A percentile compares a stretch with the other conserved stretches of the same genome.
phyloP scores from a whole-genome alignment of 2,113 vertebrate genomes.

The pig (Sus scrofa) region T2T-Sscrofa CM000826.6:41546001-41546500 shows the following conservation, averaged over 20 bases:
- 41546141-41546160: constrained; percentile 44
- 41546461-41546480: not conserved
- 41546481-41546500: not conserved
- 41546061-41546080: constrained; percentile 62
- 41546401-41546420: not conserved
- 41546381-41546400: not conserved
- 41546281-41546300: not conserved
- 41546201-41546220: not conserved
- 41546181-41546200: not conserved
- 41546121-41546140: not conserved
- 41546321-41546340: not conserved
- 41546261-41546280: constrained; percentile 24
- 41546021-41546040: constrained; percentile 48
- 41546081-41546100: not conserved
- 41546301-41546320: not conserved
- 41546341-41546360: not conserved
- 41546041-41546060: constrained; percentile 69
- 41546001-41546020: constrained; percentile 74
- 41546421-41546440: not conserved
- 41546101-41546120: not conserved
- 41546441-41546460: not conserved
- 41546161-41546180: not conserved
- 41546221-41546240: not conserved
- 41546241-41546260: not conserved
- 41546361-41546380: not conserved